Percentiles rank a stretch among this genome's conserved stretches.
Conservation (phyloP, 2,113 vertebrate species). For the Taxidea taxus region DNA sequence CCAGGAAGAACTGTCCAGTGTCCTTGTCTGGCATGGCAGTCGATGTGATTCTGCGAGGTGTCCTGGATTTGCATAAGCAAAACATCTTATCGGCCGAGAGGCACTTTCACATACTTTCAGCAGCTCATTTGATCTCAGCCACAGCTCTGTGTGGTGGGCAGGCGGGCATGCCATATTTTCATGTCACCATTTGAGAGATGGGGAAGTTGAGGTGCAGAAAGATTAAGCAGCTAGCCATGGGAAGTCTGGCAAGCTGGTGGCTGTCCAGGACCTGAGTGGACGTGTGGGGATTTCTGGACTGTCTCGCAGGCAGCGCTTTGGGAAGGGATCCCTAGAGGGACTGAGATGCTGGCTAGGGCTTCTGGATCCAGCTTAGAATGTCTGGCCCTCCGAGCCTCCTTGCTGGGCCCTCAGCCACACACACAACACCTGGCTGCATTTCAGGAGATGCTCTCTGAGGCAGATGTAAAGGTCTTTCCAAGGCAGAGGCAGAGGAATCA, state of each 20-base stretch:
- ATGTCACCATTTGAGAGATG: not conserved
- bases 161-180: not conserved
- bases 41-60: slow-evolving; percentile 22
- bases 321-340: not conserved
- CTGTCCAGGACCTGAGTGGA: not conserved
- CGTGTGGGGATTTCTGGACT: not conserved
- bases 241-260: not conserved
- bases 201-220: not conserved
- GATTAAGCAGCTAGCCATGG: not conserved
- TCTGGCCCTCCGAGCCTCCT: not conserved
- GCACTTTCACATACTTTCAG: not conserved
- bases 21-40: not conserved
- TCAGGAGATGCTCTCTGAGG: not conserved
- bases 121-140: slow-evolving; percentile 31
- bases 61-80: slow-evolving; percentile 48
- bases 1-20: not conserved
- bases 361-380: not conserved
- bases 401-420: not conserved
- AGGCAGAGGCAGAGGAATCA: not conserved
- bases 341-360: not conserved
- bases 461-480: not conserved
- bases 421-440: not conserved
- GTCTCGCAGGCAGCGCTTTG: not conserved
- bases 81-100: not conserved
- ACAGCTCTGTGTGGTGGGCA: slow-evolving; percentile 4